Conservation (phyloP, 2,113 vertebrate species). For the Danio rerio region DNA sequence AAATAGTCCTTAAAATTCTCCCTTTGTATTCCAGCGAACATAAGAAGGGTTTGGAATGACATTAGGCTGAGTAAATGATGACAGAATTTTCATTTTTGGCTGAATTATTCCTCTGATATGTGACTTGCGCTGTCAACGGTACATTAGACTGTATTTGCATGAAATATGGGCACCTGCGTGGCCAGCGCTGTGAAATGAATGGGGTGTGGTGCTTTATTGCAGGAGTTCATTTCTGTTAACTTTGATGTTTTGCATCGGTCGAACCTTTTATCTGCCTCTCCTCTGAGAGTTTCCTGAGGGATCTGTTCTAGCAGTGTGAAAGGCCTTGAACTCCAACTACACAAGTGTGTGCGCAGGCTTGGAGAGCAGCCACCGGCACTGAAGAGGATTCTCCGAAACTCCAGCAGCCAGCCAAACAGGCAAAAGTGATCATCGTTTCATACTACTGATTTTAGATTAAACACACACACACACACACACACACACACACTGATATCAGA, state of each 20-base stretch:
- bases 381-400: conserved; percentile 22
- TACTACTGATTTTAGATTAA: neutral
- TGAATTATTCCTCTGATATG: neutral
- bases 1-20: neutral
- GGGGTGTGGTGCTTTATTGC: conserved; percentile 5
- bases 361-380: neutral
- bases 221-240: neutral
- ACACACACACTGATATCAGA: neutral
- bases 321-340: conserved; percentile 40
- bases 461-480: neutral
- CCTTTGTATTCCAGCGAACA: neutral
- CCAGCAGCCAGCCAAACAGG: neutral
- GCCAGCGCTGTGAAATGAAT: neutral
- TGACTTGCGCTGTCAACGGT: neutral
- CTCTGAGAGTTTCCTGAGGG: conserved; percentile 30
- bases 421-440: neutral
- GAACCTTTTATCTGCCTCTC: conserved; percentile 22
- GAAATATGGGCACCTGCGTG: neutral
- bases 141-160: neutral
- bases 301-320: conserved; percentile 30
- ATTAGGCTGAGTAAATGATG: neutral
- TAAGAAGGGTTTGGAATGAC: neutral
- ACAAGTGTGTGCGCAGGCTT: neutral
- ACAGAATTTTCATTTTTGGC: neutral
- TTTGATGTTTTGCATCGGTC: conserved; percentile 13